These are phyloP conservation scores for Hozukius guyotensis DNA, from an alignment of 2,797 vertebrate species.

Conservation along the genomic window DNA sequence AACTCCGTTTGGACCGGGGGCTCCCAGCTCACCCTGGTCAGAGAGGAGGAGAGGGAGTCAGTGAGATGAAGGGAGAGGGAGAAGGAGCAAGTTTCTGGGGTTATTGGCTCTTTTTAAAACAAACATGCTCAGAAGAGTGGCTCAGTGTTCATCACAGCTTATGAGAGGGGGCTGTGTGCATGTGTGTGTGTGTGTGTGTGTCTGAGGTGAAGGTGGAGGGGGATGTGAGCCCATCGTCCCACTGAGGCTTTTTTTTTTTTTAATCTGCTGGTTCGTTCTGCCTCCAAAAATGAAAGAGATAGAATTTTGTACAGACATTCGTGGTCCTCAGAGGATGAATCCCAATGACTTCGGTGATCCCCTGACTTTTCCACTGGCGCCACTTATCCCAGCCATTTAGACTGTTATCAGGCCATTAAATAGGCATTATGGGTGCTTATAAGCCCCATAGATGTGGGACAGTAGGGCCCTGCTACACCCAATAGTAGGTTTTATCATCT, in stretches of 20 bases:
- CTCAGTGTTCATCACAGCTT: conserved; percentile 76
- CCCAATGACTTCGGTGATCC: not conserved
- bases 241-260: conserved; percentile 56
- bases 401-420: too few species aligned
- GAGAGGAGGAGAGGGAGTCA: conserved; percentile 67
- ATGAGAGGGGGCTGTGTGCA: conserved; percentile 70
- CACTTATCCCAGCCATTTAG: not conserved
- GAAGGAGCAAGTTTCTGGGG: conserved; percentile 70
- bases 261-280: conserved; percentile 40
- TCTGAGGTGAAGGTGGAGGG: conserved; percentile 47
- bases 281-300: conserved; percentile 19
- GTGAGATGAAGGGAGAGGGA: conserved; percentile 64
- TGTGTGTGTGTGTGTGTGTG: conserved; percentile 22
- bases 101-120: conserved; percentile 78
- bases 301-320: not conserved
- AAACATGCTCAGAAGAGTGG: conserved; percentile 79
- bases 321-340: not conserved
- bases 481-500: too few species aligned
- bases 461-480: too few species aligned
- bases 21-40: conserved; percentile 91
- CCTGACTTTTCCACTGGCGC: not conserved
- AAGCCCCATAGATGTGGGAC: too few species aligned
- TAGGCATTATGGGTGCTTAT: too few species aligned
- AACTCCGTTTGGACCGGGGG: conserved; percentile 94
- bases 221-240: conserved; percentile 56